A percentile compares a stretch with the other conserved stretches of the same genome.
These are phyloP conservation scores for Tachystola acroxantha DNA, from an alignment of 2,888 invertebrate species.

Conservation along the genomic window DNA sequence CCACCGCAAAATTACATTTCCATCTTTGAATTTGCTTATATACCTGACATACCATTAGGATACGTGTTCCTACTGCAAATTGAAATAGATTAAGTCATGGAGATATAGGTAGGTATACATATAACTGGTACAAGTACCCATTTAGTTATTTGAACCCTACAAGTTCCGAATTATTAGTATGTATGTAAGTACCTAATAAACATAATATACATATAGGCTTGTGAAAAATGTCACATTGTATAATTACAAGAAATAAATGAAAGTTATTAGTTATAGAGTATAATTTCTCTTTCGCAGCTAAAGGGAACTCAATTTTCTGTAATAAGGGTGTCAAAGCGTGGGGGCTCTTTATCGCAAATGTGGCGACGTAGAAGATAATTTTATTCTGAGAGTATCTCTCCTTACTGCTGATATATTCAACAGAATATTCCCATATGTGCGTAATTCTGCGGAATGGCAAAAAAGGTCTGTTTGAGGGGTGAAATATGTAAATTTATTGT, in stretches of 20 bases:
- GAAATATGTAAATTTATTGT: conserved; percentile 79
- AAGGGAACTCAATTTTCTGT: conserved; percentile 18
- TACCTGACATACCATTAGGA: conserved; percentile 44
- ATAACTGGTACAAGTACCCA: too few relatives aligned
- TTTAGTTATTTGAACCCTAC: too few relatives aligned
- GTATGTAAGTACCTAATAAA: too few relatives aligned
- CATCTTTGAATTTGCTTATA: conserved; percentile 55
- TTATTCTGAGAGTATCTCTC: conserved; percentile 75
- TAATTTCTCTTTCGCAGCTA: conserved; percentile 7
- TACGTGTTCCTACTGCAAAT: conserved; percentile 24
- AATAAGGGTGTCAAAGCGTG: conserved; percentile 45
- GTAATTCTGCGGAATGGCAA: conserved; percentile 78
- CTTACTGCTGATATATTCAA: conserved; percentile 77
- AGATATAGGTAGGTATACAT: too few relatives aligned
- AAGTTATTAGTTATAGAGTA: neutral
- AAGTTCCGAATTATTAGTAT: too few relatives aligned
- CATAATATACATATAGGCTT: too few relatives aligned
- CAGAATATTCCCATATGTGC: conserved; percentile 78
- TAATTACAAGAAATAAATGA: too few relatives aligned
- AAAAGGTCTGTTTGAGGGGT: conserved; percentile 79
- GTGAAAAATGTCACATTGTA: too few relatives aligned
- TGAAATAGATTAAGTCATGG: conserved; percentile 22
- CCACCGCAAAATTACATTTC: conserved; percentile 75
- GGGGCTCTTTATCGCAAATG: conserved; percentile 66
- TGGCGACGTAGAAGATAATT: conserved; percentile 70